A percentile compares a stretch with the other conserved stretches of the same genome.
Evolutionary conservation across 2,113 vertebrate species (phyloP).

Genomic region (Cinclus cinclus): DNA sequence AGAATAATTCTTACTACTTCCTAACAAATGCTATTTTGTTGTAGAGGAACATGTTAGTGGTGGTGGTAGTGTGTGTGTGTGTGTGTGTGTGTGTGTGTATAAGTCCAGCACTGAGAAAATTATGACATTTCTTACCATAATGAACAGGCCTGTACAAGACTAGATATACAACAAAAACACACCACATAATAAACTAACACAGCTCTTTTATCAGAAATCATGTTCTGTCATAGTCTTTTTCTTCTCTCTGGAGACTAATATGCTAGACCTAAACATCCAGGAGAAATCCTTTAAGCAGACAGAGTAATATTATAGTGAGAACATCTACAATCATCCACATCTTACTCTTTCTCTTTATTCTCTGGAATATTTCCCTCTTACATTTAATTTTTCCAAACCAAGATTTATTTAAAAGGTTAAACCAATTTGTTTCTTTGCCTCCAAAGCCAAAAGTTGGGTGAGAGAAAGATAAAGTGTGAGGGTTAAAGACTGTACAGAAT

Average conservation of each 20-base stretch:
- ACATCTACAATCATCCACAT: neutral
- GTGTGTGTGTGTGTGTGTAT: accelerated
- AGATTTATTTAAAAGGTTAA: neutral
- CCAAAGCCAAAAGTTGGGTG: neutral
- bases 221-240: neutral
- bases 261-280: neutral
- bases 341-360: neutral
- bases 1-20: neutral
- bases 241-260: neutral
- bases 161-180: neutral
- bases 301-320: neutral
- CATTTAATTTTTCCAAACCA: neutral
- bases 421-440: neutral
- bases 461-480: neutral
- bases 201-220: neutral
- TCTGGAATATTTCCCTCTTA: neutral
- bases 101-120: neutral
- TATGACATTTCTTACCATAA: neutral
- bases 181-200: accelerated
- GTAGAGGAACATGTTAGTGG: neutral
- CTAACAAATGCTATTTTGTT: neutral
- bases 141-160: neutral
- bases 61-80: accelerated
- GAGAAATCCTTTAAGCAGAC: neutral
- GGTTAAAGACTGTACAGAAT: neutral